Evolutionary conservation across 30 jellyfish, hydroid and myxozoan genomes (phyloP).

Genomic region (Aurelia coerulea): DNA sequence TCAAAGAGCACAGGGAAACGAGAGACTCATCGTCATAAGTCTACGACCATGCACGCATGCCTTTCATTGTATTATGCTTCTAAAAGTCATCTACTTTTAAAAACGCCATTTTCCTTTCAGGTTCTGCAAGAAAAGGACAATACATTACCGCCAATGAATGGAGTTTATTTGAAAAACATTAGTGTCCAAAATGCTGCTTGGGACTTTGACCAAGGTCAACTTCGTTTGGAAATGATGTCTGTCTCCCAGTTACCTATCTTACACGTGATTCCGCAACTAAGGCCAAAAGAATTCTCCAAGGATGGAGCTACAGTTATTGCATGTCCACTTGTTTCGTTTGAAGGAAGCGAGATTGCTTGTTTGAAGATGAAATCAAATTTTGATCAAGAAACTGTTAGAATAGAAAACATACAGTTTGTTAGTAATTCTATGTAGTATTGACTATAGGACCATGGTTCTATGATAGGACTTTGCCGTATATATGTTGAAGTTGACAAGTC

Average conservation of each 20-base stretch:
- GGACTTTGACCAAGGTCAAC: not conserved
- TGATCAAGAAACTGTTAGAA: not conserved
- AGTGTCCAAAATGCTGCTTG: slow-evolving; percentile 13
- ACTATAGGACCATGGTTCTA: too few species aligned
- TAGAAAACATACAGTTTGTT: too few species aligned
- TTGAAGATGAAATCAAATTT: slow-evolving; percentile 3
- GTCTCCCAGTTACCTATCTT: slow-evolving; percentile 6
- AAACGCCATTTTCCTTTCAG: not conserved
- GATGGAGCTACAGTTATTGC: not conserved
- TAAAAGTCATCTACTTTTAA: too few species aligned
- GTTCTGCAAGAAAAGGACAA: slow-evolving; percentile 6
- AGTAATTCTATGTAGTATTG: too few species aligned
- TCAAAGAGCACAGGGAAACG: too few species aligned
- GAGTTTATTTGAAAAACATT: slow-evolving; percentile 27
- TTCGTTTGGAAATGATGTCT: not conserved
- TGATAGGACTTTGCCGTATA: too few species aligned
- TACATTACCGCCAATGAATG: slow-evolving; percentile 37
- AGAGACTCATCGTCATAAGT: too few species aligned
- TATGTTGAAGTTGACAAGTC: too few species aligned
- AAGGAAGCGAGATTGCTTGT: not conserved
- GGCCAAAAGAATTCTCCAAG: not conserved
- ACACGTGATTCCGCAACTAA: slow-evolving; percentile 28
- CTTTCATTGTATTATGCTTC: too few species aligned
- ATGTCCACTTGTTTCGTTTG: slow-evolving; percentile 10
- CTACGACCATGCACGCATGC: too few species aligned